Evolutionary conservation across 2,888 invertebrate species (phyloP), one percentile per base, ranked within the genome.

Genomic region (Dorcus hopei): DNA sequence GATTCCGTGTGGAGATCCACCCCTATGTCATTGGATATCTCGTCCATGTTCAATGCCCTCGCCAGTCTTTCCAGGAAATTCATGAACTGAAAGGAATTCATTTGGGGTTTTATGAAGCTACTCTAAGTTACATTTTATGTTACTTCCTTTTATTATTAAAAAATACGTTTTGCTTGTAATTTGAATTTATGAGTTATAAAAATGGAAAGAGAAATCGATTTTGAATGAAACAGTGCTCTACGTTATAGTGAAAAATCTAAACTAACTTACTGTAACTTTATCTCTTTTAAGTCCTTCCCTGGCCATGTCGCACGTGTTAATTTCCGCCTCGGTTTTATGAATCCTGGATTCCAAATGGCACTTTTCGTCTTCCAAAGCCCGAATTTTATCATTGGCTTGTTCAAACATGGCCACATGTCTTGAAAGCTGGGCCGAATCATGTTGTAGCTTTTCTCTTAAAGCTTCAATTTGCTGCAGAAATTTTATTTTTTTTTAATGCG

Each of bases 1-100:
- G 91, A 90, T 72, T 95, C 95, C 0, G 92, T 88, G 72, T 90
- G 90, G 72, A 92, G 82, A 74, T 93, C 92, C 59, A 91, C 83
- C 7, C 91, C 92, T 63, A 91, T 82, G 75, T 93, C 92, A 70
- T 87, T 84, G 26, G 90, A 88, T 70, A 93, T 85, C 77, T 91
- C 89, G 72, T 93, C 91, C 86, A 93, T 88, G 77, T 90, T 91
- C 76, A 96, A 83, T 41, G 90, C 89, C 70, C 89, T 84, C 63
- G 91, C 89, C 62, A 96, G 80, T 57, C 91, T 85, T 73, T 94
- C 93, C 75, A 96, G 80, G 79, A 92, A 93, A 70, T 89, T 87
- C 74, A 90, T 85, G 70, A 92, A 88, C 90, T 90, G 78, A 69
- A 81, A 80, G 52, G 51, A 48, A 50, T 50, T 8, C 11, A 42